Percentiles rank a stretch among this genome's conserved stretches.
These are phyloP conservation scores for Cyanoderma ruficeps DNA, from an alignment of 2,113 vertebrate species.

Conservation along the genomic window DNA sequence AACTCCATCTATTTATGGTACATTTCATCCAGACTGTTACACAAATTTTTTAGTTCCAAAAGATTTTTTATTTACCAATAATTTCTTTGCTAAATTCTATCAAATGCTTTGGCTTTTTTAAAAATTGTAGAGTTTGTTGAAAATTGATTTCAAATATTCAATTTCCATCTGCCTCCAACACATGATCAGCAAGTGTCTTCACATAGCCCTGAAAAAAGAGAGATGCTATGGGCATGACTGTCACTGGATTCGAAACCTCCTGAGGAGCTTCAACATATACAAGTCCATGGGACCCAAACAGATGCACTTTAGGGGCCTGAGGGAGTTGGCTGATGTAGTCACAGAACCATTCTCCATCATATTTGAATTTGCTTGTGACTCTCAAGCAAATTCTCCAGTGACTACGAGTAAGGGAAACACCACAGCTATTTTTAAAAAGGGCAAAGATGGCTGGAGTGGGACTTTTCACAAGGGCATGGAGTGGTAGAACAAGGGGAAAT, in stretches of 20 bases:
- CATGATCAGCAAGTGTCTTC: not conserved
- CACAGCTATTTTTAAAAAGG: not conserved
- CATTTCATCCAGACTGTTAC: not conserved
- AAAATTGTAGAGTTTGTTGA: not conserved
- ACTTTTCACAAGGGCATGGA: not conserved
- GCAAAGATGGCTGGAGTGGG: not conserved
- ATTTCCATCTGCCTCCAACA: not conserved
- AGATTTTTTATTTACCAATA: not conserved
- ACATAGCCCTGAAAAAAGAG: not conserved
- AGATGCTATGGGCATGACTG: not conserved
- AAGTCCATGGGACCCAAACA: not conserved
- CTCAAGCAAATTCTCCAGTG: not conserved
- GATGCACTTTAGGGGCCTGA: not conserved
- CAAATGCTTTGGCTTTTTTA: not conserved
- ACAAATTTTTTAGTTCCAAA: not conserved
- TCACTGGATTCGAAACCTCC: accelerated
- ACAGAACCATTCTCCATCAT: not conserved
- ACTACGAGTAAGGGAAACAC: not conserved
- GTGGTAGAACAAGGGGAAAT: not conserved
- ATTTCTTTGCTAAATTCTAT: not conserved
- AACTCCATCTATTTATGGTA: not conserved
- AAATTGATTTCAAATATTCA: not conserved
- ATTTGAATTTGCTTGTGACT: not conserved
- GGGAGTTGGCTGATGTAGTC: not conserved
- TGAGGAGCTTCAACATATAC: not conserved